Evolutionary conservation across 2,888 invertebrate genomes (phyloP), one percentile per base, ranked within the genome.

Genomic region (Abrostola tripartita): DNA sequence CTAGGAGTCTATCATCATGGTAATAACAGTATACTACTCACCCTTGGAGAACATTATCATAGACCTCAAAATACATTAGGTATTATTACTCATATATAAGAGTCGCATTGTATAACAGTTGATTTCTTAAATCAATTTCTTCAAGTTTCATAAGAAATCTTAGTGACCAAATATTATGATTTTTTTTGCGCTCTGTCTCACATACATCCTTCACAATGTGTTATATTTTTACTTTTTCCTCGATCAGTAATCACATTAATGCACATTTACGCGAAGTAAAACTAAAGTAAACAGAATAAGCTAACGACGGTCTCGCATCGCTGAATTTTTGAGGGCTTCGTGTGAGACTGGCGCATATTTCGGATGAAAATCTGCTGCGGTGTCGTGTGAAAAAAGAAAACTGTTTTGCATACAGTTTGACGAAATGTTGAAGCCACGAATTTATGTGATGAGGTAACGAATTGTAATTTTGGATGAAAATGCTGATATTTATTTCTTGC

Each of bases 241-340:
- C 65, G 58, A 65, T 53, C 58, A 64, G 44, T 54, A 72, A 75
- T 78, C 78, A 78, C 66, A 56, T 63, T 80, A 80, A 75, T 74
- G 71, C 51, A 64, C 42, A 44, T 54, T 37, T 58, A 67, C 52
- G 54, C 36, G 51, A 65, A 66, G 61, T 70, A 61, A 65, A 75
- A 65, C 49, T 58, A 56, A 67, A 65, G 47, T 73, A 78, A 74
- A 74, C 85, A 85, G 91, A 92, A 90, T 91, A 89, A 61, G 84
- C 62, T 75, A 56, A 76, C 78, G 69, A 69, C 75, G 65, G 79
- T 76, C 78, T 81, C 82, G 83, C 82, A 79, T 87, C 88, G 91
- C 86, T 90, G 91, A 91, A 92, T 92, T 91, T 92, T 92, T 90
- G 92, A 92, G 91, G 71, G 88, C 85, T 81, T 81, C 88, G 85